phyloP scores from a whole-genome alignment of 2,888 invertebrate species.

The Pristionchus arcanus region DNA sequence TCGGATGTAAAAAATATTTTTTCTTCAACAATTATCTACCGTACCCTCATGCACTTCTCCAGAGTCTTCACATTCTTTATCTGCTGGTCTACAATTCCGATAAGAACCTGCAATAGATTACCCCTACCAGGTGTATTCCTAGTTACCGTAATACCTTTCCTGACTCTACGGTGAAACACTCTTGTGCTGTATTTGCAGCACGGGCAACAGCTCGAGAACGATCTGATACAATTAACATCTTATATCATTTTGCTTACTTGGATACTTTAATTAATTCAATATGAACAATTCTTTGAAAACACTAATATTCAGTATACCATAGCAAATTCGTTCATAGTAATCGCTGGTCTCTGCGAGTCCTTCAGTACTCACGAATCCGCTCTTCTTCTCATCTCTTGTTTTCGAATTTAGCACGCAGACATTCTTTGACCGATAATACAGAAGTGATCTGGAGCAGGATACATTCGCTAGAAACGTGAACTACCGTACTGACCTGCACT shows the following conservation, averaged over 20 bases:
- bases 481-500: constrained; percentile 35
- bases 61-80: constrained; percentile 65
- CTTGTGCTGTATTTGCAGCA: constrained; percentile 38
- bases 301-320: constrained; percentile 53
- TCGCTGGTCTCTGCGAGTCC: constrained; percentile 60
- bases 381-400: constrained; percentile 60
- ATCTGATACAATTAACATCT: background rate
- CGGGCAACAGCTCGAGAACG: constrained; percentile 4
- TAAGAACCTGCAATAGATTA: constrained; percentile 60
- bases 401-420: constrained; percentile 65
- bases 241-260: background rate
- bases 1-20: background rate
- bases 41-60: constrained; percentile 64
- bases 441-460: background rate
- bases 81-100: constrained; percentile 72
- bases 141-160: constrained; percentile 58
- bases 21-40: constrained; percentile 52
- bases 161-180: constrained; percentile 58
- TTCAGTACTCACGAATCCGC: constrained; percentile 52
- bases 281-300: background rate
- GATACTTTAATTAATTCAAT: background rate
- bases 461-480: background rate
- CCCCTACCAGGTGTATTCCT: background rate
- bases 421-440: constrained; percentile 35
- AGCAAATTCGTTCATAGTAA: constrained; percentile 64